Evolutionary conservation across 2,888 invertebrate species (phyloP).

Genomic region (Gastrophysa polygoni): DNA sequence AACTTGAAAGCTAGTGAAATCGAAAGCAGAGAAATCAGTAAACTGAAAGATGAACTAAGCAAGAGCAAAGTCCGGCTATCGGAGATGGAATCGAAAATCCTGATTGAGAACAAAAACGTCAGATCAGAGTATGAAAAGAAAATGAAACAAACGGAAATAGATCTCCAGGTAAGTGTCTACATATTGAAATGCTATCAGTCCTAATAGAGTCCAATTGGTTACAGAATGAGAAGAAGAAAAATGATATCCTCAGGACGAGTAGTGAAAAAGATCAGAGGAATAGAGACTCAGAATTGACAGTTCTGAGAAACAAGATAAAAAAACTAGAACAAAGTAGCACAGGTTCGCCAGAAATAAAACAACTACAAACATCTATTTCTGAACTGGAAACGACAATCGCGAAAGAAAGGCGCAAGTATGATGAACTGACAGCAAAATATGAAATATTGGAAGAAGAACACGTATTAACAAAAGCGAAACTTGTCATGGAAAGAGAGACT

Average conservation of each 20-base stretch:
- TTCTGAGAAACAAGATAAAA: constrained; percentile 75
- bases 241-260: constrained; percentile 69
- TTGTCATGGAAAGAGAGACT: constrained; percentile 82
- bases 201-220: constrained; percentile 18
- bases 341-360: constrained; percentile 69
- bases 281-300: constrained; percentile 77
- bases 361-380: constrained; percentile 62
- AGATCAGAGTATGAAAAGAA: constrained; percentile 70
- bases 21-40: constrained; percentile 48
- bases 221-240: constrained; percentile 69
- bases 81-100: constrained; percentile 61
- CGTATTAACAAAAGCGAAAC: constrained; percentile 79
- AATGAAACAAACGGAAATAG: constrained; percentile 51
- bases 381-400: constrained; percentile 72
- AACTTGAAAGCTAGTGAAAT: constrained; percentile 46
- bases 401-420: constrained; percentile 74
- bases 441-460: constrained; percentile 85
- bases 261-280: constrained; percentile 78
- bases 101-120: constrained; percentile 67
- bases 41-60: constrained; percentile 49
- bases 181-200: background rate
- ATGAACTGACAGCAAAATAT: constrained; percentile 81
- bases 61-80: constrained; percentile 46
- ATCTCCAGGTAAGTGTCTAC: constrained; percentile 49
- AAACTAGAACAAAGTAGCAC: constrained; percentile 68